These are phyloP conservation scores for Caenorhabditis latens DNA, from an alignment of 1,140 invertebrate species.

Conservation along the genomic window DNA sequence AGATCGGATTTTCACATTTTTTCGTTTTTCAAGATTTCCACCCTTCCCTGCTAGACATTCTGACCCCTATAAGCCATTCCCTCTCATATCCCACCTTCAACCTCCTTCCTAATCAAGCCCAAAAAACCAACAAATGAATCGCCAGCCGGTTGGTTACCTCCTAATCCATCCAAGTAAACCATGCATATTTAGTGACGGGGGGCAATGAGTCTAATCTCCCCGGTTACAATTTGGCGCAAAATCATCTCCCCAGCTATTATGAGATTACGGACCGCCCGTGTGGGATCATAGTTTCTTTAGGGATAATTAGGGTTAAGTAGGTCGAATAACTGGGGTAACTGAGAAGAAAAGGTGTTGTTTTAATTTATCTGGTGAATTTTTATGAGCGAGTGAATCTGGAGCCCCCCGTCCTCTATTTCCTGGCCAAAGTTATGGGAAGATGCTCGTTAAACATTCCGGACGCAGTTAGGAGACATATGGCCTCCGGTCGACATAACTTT, in stretches of 20 bases:
- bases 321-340: too few relatives aligned
- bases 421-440: slow-evolving; percentile 39
- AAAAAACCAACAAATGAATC: not conserved
- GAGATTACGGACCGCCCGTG: slow-evolving; percentile 32
- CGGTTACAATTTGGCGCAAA: slow-evolving; percentile 44
- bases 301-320: slow-evolving; percentile 17
- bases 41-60: too few relatives aligned
- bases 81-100: not conserved
- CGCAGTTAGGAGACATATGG: slow-evolving; percentile 11
- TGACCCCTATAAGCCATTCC: not conserved
- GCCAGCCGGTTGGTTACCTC: slow-evolving; percentile 23
- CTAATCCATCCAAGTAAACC: slow-evolving; percentile 31
- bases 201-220: slow-evolving; percentile 14
- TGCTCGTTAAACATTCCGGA: slow-evolving; percentile 40
- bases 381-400: slow-evolving; percentile 17
- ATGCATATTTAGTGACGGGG: slow-evolving; percentile 22
- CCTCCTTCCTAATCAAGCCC: not conserved
- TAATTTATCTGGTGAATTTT: not conserved
- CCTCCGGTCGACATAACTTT: slow-evolving; percentile 49
- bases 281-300: slow-evolving; percentile 27
- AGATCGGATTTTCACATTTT: too few relatives aligned
- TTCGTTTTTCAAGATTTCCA: too few relatives aligned
- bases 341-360: not conserved
- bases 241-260: slow-evolving; percentile 29
- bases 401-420: not conserved